These are phyloP conservation scores for Ceyx melanurus DNA, from an alignment of 2,113 vertebrate genomes.

Conservation along the genomic window DNA sequence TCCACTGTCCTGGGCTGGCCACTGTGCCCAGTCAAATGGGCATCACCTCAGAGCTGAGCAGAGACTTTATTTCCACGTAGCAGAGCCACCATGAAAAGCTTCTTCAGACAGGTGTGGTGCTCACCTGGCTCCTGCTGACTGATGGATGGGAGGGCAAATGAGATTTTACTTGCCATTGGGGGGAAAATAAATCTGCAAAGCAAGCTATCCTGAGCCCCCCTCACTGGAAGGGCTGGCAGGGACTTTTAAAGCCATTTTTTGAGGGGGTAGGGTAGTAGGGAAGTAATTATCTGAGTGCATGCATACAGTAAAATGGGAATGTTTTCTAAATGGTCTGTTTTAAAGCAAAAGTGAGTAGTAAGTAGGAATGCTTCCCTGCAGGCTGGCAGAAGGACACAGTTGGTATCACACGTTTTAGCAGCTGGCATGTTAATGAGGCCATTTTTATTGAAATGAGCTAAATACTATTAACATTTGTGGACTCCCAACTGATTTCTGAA, in stretches of 20 bases:
- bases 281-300: background rate
- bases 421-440: conserved; percentile 73
- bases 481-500: conserved; percentile 70
- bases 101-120: background rate
- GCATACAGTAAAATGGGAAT: conserved; percentile 25
- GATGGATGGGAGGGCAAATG: background rate
- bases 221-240: background rate
- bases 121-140: background rate
- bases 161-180: background rate
- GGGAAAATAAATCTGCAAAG: background rate
- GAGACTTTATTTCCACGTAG: background rate
- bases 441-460: conserved; percentile 74
- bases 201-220: background rate
- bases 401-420: conserved; percentile 69
- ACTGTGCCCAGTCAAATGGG: background rate
- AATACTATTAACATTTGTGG: conserved; percentile 68
- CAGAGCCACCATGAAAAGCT: background rate
- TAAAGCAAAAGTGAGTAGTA: conserved; percentile 54
- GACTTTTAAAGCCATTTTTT: conserved; percentile 6
- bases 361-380: conserved; percentile 55
- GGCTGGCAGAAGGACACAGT: conserved; percentile 62
- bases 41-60: background rate
- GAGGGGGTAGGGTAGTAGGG: background rate
- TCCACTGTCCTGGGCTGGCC: background rate
- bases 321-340: conserved; percentile 55